Conservation (phyloP, 1,140 invertebrate species). For the Tetraneura akinire region DNA sequence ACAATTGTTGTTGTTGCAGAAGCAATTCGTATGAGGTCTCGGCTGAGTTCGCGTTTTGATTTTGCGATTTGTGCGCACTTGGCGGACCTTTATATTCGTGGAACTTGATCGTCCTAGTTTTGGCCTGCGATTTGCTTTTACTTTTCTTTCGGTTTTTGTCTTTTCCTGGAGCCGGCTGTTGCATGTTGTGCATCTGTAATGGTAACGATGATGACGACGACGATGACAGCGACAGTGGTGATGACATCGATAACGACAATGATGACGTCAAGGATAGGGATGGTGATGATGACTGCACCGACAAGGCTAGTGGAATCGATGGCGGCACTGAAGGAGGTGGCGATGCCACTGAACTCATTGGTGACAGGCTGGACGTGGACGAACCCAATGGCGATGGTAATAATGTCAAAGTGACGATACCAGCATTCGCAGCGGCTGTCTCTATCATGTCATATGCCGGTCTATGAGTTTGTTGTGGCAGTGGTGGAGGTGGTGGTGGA, state of each 20-base stretch:
- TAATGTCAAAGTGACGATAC: conserved; percentile 61
- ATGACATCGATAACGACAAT: no score
- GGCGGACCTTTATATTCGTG: conserved; percentile 98
- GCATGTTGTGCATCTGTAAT: conserved; percentile 63
- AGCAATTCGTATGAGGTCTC: conserved; percentile 91
- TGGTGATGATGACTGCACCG: no score
- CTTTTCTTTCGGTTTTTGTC: conserved; percentile 83
- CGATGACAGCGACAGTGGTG: no score
- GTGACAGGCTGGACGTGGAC: conserved; percentile 53
- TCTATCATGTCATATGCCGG: conserved; percentile 59
- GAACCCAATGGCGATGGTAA: conserved; percentile 52
- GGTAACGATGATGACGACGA: conserved; percentile 52
- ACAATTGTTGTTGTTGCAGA: conserved; percentile 89
- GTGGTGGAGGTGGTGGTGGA: neutral
- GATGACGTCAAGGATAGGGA: no score
- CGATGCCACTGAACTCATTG: conserved; percentile 53
- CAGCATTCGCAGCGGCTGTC: conserved; percentile 67
- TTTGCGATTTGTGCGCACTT: conserved; percentile 75
- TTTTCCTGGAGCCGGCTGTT: conserved; percentile 67
- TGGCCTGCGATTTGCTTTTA: conserved; percentile 77
- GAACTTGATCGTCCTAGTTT: conserved; percentile 92
- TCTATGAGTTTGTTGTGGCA: neutral
- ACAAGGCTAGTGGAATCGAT: conserved; percentile 53
- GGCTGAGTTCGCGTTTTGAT: conserved; percentile 60
- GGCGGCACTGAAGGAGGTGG: conserved; percentile 61